A percentile compares a stretch with the other conserved stretches of the same genome.
Conservation (phyloP, 1,140 invertebrate genomes). For the Drosophila oshimai region DNA sequence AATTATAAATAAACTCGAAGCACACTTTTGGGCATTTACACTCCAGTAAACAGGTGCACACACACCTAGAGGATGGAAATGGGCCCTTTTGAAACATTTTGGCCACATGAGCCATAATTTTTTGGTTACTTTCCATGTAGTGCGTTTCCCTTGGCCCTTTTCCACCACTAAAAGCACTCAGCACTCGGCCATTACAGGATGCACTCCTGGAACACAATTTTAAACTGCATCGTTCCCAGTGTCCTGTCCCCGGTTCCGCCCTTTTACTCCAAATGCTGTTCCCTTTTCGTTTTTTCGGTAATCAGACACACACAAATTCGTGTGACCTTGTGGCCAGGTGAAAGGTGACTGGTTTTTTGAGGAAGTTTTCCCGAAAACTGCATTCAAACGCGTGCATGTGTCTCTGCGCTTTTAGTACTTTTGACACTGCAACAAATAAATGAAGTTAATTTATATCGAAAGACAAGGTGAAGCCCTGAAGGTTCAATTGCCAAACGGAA, state of each 20-base stretch:
- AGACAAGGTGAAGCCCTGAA: too few species aligned
- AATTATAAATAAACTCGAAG: slow-evolving; percentile 43
- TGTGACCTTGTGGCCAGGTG: slow-evolving; percentile 37
- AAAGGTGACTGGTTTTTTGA: not conserved
- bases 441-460: too few species aligned
- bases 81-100: slow-evolving; percentile 52
- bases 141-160: not conserved
- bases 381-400: slow-evolving; percentile 42
- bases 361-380: slow-evolving; percentile 21
- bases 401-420: not conserved
- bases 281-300: slow-evolving; percentile 15
- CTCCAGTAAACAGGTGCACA: slow-evolving; percentile 45
- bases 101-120: slow-evolving; percentile 74
- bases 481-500: too few species aligned
- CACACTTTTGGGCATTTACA: slow-evolving; percentile 75
- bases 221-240: slow-evolving; percentile 36
- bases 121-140: slow-evolving; percentile 68
- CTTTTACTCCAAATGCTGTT: not conserved
- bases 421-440: not conserved
- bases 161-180: slow-evolving; percentile 46
- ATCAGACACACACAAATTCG: slow-evolving; percentile 34
- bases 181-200: slow-evolving; percentile 36
- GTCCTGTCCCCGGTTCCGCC: not conserved
- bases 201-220: slow-evolving; percentile 25
- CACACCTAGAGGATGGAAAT: not conserved